A percentile compares a stretch with the other conserved stretches of the same genome.
Evolutionary conservation across 2,113 vertebrate species (phyloP).

Genomic region (Mugil cephalus): DNA sequence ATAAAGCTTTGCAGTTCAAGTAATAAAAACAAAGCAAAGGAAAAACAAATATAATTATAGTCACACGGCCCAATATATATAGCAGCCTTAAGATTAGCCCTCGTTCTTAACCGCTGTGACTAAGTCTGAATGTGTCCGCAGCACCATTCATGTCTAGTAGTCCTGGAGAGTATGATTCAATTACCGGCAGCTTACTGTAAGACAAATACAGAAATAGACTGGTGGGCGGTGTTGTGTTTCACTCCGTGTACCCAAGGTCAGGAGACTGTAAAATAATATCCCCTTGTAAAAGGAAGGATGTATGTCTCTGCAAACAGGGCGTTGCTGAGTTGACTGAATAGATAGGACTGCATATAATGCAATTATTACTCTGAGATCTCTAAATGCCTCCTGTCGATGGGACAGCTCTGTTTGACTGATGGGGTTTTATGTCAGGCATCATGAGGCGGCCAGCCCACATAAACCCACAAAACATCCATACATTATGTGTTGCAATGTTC

Average conservation of each 20-base stretch:
- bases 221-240: conserved; percentile 83
- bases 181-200: conserved; percentile 80
- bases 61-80: conserved; percentile 50
- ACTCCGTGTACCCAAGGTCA: conserved; percentile 84
- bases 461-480: conserved; percentile 3
- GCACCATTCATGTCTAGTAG: conserved; percentile 64
- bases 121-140: conserved; percentile 55
- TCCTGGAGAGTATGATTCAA: conserved; percentile 71
- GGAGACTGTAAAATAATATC: conserved; percentile 77
- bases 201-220: conserved; percentile 82
- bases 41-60: conserved; percentile 54
- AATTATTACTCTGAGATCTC: conserved; percentile 38
- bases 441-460: conserved; percentile 9
- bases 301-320: conserved; percentile 74
- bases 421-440: conserved; percentile 11
- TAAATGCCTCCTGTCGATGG: conserved; percentile 3
- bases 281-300: conserved; percentile 70
- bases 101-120: conserved; percentile 57
- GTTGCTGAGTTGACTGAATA: conserved; percentile 66
- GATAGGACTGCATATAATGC: conserved; percentile 39
- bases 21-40: conserved; percentile 44
- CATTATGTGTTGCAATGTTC: conserved; percentile 12
- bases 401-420: conserved; percentile 30
- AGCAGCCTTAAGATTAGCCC: conserved; percentile 50
- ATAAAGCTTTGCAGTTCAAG: conserved; percentile 28